Evolutionary conservation across 2,888 invertebrate species (phyloP), one percentile per base, ranked within the genome.

Genomic region (Hydrotaea diabolus): DNA sequence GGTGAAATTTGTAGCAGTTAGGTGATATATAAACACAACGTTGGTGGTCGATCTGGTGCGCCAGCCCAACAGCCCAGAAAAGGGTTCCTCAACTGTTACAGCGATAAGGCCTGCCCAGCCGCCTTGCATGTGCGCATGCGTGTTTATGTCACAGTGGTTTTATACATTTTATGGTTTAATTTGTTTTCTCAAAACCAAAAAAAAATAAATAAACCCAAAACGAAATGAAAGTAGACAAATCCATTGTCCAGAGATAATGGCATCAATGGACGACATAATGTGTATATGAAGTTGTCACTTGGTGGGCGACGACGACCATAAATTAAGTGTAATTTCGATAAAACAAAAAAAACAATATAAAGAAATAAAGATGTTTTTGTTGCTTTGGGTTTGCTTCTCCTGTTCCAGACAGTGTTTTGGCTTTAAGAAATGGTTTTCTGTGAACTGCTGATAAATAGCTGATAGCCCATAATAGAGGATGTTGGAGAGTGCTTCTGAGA

Each of bases 1-100:
- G 86, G 86, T 86, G 86, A 85, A 85, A 86, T 86, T 86, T 86
- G 85, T 86, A 78, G 86, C 86, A 86, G 80, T 83, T 80, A 86
- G 72, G 85, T 85, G 82, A 82, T 71, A 77, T 59, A 74, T 64
- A 80, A 79, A 82, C 79, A 82, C 85, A 69, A 80, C 26, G 74
- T 71, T 36, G 85, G 85, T 82, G 85, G 85, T 82, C 85, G 62
- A 36, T 59, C 59, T 39, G 26, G n/a, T 36, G 17, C n/a, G 7
- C 13, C 46, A n/a, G n/a, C n/a, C n/a, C n/a, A n/a, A 46, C 46
- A 66, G 26, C 7, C 62, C 17, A 19, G 19, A 69, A 69, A 69
- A 69, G 69, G 69, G 69, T 69, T 69, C 23, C 69, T 69, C 69
- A 69, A 46, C 46, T 69, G 17, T 26, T 26, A 4, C 1, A 64